These are phyloP conservation scores for Myrmophylax atrothorax DNA, from an alignment of 2,113 vertebrate genomes.

Conservation along the genomic window DNA sequence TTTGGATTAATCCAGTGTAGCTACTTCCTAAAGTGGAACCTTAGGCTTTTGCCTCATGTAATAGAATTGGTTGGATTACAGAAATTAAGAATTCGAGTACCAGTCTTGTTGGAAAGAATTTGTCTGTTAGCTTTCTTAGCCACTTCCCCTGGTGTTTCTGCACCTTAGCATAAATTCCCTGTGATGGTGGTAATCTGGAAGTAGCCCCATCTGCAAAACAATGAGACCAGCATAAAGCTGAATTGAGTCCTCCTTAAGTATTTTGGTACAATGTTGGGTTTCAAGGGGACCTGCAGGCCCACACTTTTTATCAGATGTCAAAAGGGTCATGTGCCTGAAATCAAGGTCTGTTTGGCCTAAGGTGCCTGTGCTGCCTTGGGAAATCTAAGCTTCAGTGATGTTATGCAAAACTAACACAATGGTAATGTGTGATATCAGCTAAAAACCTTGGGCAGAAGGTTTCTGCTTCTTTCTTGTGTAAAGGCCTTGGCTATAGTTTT, in stretches of 20 bases:
- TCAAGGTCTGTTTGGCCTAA: background rate
- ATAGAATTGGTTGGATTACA: background rate
- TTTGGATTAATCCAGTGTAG: background rate
- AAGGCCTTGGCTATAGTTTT: background rate
- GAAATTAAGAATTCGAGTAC: background rate
- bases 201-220: background rate
- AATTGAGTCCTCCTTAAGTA: background rate
- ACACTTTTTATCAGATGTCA: background rate
- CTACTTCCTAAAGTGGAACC: background rate
- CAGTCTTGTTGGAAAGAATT: background rate
- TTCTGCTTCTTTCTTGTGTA: background rate
- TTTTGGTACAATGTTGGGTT: background rate
- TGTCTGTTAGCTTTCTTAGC: background rate
- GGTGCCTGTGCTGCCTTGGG: background rate
- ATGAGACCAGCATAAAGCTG: background rate
- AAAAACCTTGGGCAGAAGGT: conserved; percentile 27
- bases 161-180: background rate
- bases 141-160: background rate
- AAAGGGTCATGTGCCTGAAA: background rate
- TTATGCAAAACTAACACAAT: background rate
- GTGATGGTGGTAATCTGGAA: background rate
- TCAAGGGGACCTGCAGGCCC: background rate
- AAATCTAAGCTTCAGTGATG: background rate
- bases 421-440: background rate
- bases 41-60: background rate